Conservation (phyloP, 1,140 invertebrate genomes). For the Drosophila micromelanica region DNA sequence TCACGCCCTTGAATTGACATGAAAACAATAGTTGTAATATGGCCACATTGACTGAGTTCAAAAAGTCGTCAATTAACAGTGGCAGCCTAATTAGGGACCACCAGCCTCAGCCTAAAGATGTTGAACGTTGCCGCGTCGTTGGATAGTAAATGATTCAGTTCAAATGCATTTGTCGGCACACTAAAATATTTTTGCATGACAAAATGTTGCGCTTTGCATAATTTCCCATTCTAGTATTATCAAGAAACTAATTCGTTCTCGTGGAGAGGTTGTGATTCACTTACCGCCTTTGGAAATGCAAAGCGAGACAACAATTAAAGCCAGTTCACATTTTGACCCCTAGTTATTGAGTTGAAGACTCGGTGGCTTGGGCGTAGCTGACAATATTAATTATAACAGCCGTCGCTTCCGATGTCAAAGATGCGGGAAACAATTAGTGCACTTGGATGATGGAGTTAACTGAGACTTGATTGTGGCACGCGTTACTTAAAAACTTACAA, state of each 20-base stretch:
- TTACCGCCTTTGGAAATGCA: conserved; percentile 27
- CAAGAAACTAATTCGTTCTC: conserved; percentile 40
- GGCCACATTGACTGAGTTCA: conserved; percentile 18
- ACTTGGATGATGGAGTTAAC: conserved; percentile 58
- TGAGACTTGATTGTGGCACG: conserved; percentile 43
- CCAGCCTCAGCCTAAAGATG: conserved; percentile 1
- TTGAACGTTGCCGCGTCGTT: background rate
- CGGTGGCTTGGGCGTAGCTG: conserved; percentile 69
- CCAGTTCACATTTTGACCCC: conserved; percentile 73
- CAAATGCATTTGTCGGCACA: conserved; percentile 14
- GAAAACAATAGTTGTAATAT: background rate
- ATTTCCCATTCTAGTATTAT: conserved; percentile 38
- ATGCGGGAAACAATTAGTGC: conserved; percentile 77
- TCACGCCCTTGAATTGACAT: conserved; percentile 22
- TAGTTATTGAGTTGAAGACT: conserved; percentile 57
- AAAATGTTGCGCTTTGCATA: conserved; percentile 68
- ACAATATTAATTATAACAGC: conserved; percentile 70
- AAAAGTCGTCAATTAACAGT: conserved; percentile 31
- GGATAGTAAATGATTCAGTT: conserved; percentile 25
- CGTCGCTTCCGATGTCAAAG: conserved; percentile 72
- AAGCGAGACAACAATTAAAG: conserved; percentile 60
- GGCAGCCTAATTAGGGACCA: conserved; percentile 24
- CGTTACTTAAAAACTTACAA: conserved; percentile 48
- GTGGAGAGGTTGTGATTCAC: conserved; percentile 40
- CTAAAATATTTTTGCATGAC: conserved; percentile 60